These are phyloP conservation scores for Calameuta filiformis DNA, from an alignment of 2,888 invertebrate genomes.

Conservation along the genomic window DNA sequence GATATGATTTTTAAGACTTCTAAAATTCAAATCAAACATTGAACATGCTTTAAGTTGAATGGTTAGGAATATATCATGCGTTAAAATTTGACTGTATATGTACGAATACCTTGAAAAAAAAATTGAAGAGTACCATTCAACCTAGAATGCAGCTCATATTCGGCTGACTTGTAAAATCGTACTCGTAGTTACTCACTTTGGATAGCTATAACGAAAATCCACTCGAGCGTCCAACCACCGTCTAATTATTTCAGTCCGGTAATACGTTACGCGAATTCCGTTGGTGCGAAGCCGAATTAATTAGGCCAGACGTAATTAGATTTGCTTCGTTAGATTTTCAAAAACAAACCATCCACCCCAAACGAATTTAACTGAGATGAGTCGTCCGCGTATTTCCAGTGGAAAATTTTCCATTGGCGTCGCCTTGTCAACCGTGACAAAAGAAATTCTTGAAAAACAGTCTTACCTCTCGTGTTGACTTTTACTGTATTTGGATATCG, in stretches of 20 bases:
- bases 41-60: not conserved
- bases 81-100: not conserved
- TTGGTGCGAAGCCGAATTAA: constrained; percentile 4
- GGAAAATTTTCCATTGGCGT: not conserved
- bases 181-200: not conserved
- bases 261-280: not conserved
- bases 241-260: not conserved
- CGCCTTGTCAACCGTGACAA: not conserved
- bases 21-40: not conserved
- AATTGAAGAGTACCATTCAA: not conserved
- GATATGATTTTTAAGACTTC: not conserved
- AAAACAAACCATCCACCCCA: not conserved
- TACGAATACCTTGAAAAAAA: not conserved
- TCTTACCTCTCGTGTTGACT: not conserved
- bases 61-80: not conserved
- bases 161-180: not conserved
- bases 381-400: not conserved
- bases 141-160: not conserved
- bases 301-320: not conserved
- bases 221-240: not conserved
- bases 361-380: not conserved
- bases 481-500: not conserved
- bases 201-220: not conserved
- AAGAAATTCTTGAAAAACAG: not conserved
- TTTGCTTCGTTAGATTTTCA: not conserved